Evolutionary conservation across 92 coral and sea anemone species (phyloP).

Genomic region (Porites evermanni): DNA sequence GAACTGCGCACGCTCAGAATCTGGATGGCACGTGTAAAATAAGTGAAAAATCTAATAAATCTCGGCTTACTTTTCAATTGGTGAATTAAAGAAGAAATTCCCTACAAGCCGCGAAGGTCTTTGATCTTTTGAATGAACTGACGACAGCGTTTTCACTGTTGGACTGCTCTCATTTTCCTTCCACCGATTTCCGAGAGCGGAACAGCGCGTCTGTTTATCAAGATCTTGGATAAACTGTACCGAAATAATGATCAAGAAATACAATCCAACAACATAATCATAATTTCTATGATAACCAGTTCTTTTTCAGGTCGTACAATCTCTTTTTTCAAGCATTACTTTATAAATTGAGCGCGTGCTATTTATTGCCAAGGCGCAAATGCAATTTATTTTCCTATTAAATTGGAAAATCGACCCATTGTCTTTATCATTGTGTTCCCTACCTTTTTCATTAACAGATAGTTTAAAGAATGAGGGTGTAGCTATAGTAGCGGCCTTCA

Average conservation of each 20-base stretch:
- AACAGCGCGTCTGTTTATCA: background rate
- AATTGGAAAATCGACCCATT: constrained; percentile 38
- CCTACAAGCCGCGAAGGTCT: background rate
- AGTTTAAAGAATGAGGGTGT: constrained; percentile 70
- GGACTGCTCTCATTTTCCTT: background rate
- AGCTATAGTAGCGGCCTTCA: constrained; percentile 70
- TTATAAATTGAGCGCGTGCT: constrained; percentile 9
- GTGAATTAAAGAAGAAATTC: background rate
- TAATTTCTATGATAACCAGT: background rate
- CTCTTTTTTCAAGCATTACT: background rate
- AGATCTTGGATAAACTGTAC: constrained; percentile 4
- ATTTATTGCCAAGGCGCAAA: background rate
- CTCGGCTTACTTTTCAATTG: background rate
- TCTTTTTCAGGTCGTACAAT: background rate
- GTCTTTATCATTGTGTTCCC: constrained; percentile 25
- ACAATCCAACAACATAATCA: background rate
- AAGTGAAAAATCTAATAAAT: background rate
- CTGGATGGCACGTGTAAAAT: background rate
- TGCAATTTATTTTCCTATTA: constrained; percentile 32
- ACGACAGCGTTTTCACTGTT: background rate
- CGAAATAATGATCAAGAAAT: constrained; percentile 19
- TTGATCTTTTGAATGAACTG: background rate
- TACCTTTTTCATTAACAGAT: constrained; percentile 62
- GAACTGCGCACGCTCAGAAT: constrained; percentile 21
- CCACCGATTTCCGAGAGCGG: constrained; percentile 11